Base-by-base conservation (phyloP, 53 echinoderm and acorn worm genomes). In the Holothuria scabra region DNA sequence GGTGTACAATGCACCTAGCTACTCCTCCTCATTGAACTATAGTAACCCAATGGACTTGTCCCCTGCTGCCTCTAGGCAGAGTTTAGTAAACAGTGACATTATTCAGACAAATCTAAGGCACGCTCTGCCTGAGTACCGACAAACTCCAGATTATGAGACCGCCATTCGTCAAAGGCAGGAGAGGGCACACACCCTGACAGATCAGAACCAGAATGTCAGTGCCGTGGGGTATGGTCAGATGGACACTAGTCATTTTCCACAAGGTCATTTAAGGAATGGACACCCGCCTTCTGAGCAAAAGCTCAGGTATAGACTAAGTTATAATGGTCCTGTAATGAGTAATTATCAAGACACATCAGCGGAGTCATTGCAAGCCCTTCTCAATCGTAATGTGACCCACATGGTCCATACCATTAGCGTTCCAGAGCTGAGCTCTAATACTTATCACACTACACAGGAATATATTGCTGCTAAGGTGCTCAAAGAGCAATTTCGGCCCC, bases 321-420 rank as follows among this genome's bases (percentile, higher is more conserved):
- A 93, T 63, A 82, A 85, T 21, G 93, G 93, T 26, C 84, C 80
- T 49, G 84, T 87, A 79, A 81, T 85, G 46, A 80, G 62, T 23
- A 75, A 67, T 56, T 37, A 86, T 80, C 65, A 81, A 83, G 93
- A 93, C 52, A 86, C 83, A 28, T 93, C 93, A 13, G 63, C 83
- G 59, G 97, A 97, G 57, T 94, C 97, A 2, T 74, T 95, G 81
- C 96, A 93, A 74, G 86, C 86, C 44, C 82, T 90, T 58, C 66
- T 75, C 46, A 92, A 88, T 87, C 89, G 83, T 46, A 74, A 85
- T 28, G 41, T 81, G 26, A 82, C 88, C 12, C 84, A 85, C 70
- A 97, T 97, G 89, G 88, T 93, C 59, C 92, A 94, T 79, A 94
- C 97, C 28, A 94, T 94, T 59, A 97, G 97, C 65, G 94, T 94